Evolutionary conservation across 2,888 invertebrate species (phyloP).

Genomic region (Epinotia nisella): DNA sequence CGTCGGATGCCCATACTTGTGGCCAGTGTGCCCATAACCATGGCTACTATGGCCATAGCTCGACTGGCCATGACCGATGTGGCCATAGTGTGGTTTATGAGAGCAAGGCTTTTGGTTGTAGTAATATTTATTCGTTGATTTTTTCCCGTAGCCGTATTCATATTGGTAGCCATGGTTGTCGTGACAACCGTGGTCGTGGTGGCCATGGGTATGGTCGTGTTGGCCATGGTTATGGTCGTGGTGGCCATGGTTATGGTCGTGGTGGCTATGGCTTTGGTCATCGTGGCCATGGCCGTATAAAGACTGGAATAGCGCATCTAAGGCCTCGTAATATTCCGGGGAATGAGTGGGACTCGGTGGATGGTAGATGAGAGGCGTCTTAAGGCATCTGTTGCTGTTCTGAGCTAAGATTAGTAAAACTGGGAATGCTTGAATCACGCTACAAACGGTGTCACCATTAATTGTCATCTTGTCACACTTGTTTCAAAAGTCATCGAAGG

Average conservation of each 20-base stretch:
- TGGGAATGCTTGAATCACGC: constrained; percentile 73
- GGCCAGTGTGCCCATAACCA: constrained; percentile 10
- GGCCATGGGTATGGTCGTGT: constrained; percentile 47
- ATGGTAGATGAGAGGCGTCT: constrained; percentile 73
- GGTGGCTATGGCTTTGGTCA: constrained; percentile 50
- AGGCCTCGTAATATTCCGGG: constrained; percentile 75
- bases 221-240: constrained; percentile 43
- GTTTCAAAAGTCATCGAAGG: neutral
- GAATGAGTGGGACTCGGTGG: constrained; percentile 73
- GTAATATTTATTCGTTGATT: constrained; percentile 42
- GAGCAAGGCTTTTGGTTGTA: constrained; percentile 40
- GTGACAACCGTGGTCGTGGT: constrained; percentile 23
- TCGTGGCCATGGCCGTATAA: constrained; percentile 57
- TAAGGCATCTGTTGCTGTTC: constrained; percentile 68
- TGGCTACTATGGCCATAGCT: constrained; percentile 32
- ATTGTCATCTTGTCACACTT: constrained; percentile 64
- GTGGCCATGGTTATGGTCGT: constrained; percentile 44
- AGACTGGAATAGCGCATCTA: constrained; percentile 69
- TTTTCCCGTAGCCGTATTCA: constrained; percentile 50
- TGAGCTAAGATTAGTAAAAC: constrained; percentile 75
- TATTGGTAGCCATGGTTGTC: constrained; percentile 43
- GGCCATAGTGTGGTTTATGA: constrained; percentile 23
- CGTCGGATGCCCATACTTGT: constrained; percentile 22
- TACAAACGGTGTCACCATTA: constrained; percentile 68
- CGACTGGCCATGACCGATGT: constrained; percentile 16